phyloP scores from a whole-genome alignment of 2,888 invertebrate species.

The Hemistola chrysoprasaria region DNA sequence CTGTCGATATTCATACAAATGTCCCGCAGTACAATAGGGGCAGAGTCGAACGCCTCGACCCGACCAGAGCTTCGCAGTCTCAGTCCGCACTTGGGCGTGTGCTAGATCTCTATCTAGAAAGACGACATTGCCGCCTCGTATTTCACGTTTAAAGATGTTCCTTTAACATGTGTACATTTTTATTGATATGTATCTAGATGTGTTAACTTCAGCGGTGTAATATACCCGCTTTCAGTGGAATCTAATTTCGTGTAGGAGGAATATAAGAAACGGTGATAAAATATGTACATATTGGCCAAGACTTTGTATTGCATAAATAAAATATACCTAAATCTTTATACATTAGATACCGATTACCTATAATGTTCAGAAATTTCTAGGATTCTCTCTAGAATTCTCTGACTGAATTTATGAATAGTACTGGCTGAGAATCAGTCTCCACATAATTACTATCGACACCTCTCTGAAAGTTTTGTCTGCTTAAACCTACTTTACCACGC shows the following conservation, averaged over 20 bases:
- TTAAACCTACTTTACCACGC: constrained; percentile 57
- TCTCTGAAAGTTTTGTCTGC: constrained; percentile 47
- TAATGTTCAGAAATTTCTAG: constrained; percentile 40
- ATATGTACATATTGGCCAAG: too few species aligned
- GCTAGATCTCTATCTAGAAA: constrained; percentile 44
- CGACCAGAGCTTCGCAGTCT: constrained; percentile 17
- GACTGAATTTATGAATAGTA: constrained; percentile 56
- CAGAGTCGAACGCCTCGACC: constrained; percentile 18
- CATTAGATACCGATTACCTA: too few species aligned
- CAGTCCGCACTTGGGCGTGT: constrained; percentile 32
- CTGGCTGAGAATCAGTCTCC: constrained; percentile 42
- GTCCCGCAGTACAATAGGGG: constrained; percentile 39
- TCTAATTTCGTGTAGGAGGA: constrained; percentile 1
- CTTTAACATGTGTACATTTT: constrained; percentile 39
- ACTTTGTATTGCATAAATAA: too few species aligned
- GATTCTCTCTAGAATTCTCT: constrained; percentile 50
- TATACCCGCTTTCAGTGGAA: constrained; percentile 20
- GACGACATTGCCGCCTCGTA: constrained; percentile 37
- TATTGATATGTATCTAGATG: constrained; percentile 37
- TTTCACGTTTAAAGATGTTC: constrained; percentile 39
- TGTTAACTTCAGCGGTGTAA: constrained; percentile 25
- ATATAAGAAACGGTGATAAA: too few species aligned
- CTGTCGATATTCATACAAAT: constrained; percentile 38
- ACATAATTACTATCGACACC: constrained; percentile 44
- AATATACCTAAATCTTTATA: too few species aligned